Evolutionary conservation across 2,888 invertebrate genomes (phyloP).

Genomic region (Druceiella hillmani): DNA sequence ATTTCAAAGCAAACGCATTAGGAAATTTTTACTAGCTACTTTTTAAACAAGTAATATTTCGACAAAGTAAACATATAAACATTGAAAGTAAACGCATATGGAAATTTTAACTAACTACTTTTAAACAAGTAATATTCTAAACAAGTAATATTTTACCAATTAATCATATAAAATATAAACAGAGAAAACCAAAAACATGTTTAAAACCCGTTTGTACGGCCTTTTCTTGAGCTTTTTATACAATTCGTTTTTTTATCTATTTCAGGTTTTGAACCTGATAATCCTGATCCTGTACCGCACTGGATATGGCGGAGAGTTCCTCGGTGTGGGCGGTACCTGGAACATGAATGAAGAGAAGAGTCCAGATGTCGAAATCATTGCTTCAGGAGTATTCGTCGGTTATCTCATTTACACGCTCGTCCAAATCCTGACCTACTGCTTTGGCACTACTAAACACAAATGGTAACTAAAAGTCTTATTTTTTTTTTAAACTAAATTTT

Average conservation of each 20-base stretch:
- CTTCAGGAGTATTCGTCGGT: conserved; percentile 81
- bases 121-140: no score
- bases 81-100: no score
- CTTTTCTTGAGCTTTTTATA: background rate
- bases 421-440: conserved; percentile 68
- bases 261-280: conserved; percentile 75
- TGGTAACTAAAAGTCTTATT: no score
- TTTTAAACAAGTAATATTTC: no score
- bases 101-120: no score
- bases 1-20: no score
- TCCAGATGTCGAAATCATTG: conserved; percentile 82
- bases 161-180: no score
- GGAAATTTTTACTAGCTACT: no score
- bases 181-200: no score
- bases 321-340: conserved; percentile 87
- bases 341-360: conserved; percentile 85
- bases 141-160: no score
- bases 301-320: conserved; percentile 76
- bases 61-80: no score
- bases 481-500: conserved; percentile 3
- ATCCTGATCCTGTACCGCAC: conserved; percentile 76
- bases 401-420: conserved; percentile 80
- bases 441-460: conserved; percentile 74
- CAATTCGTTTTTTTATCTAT: conserved; percentile 18
- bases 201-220: no score